Evolutionary conservation across 1,140 invertebrate genomes (phyloP), one percentile per base, ranked within the genome.

Genomic region (Drosophila pruinosa): DNA sequence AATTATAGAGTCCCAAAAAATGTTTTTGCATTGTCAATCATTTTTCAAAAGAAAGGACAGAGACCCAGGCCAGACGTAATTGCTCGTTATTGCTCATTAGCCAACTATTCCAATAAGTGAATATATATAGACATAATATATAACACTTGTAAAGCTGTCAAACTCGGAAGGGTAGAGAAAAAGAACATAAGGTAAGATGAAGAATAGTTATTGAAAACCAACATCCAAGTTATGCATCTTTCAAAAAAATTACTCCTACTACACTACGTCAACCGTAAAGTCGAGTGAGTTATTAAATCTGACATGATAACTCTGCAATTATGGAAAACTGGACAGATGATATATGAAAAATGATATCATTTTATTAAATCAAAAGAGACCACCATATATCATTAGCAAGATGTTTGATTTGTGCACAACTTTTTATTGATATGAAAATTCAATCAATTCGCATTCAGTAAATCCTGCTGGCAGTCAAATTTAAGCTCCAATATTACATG

Each of bases 61-160:
- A 31, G 7, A 28, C 31, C n/a, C 3, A 43, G 22, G 12, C 12
- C 50, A 48, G 39, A 41, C 47, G 64, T 61, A 78, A 74, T 43
- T 59, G 24, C 24, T 58, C 54, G 72, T 62, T 70, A 65, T 70
- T 64, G 57, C 70, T 79, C 74, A 75, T 79, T 79, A 79, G 76
- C 54, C 57, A 79, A 78, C 75, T 78, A 70, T 64, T 78, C 50
- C 47, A 78, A 69, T 57, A 26, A 43, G 22, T 43, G 45, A 8
- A 17, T 22, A 17, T 28, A 47, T 52, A 78, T n/a, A 53, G 12
- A 7, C 21, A 15, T 17, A 24, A 10, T 56, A 57, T 53, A 76
- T 58, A 39, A 28, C 6, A 2, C n/a, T n/a, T n/a, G n/a, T n/a
- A n/a, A n/a, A n/a, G n/a, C n/a, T n/a, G n/a, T n/a, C n/a, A n/a